Evolutionary conservation across 2,888 invertebrate species (phyloP).

Genomic region (Apamea monoglypha): DNA sequence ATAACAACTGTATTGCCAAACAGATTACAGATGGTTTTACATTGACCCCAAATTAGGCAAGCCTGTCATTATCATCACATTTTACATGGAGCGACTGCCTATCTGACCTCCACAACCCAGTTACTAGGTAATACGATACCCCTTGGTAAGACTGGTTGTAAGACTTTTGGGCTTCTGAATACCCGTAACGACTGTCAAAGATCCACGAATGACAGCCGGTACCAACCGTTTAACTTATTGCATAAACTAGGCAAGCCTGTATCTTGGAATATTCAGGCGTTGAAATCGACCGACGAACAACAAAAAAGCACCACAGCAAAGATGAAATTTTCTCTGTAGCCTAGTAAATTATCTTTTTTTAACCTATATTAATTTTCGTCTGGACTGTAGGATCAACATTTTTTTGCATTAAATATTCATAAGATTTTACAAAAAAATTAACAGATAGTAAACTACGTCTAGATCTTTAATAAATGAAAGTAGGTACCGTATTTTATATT

Average conservation of each 20-base stretch:
- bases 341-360: slow-evolving; percentile 26
- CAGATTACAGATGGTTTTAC: not conserved
- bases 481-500: slow-evolving; percentile 11
- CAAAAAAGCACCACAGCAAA: slow-evolving; percentile 5
- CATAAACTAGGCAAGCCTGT: not conserved
- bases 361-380: slow-evolving; percentile 39
- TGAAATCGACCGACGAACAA: not conserved
- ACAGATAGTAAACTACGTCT: slow-evolving; percentile 26
- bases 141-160: too few relatives aligned
- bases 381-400: slow-evolving; percentile 42
- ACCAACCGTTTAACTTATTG: too few relatives aligned
- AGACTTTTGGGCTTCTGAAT: too few relatives aligned
- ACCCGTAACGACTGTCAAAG: too few relatives aligned
- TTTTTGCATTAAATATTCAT: slow-evolving; percentile 47
- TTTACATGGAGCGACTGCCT: too few relatives aligned
- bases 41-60: too few relatives aligned
- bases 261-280: not conserved
- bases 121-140: too few relatives aligned
- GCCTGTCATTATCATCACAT: too few relatives aligned
- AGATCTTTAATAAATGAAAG: slow-evolving; percentile 34
- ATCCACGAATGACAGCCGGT: too few relatives aligned
- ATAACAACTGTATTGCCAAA: slow-evolving; percentile 2
- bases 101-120: too few relatives aligned
- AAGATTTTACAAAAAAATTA: slow-evolving; percentile 31
- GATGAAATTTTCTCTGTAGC: slow-evolving; percentile 14